These are phyloP conservation scores for Diprion similis DNA, from an alignment of 1,140 invertebrate genomes.

Conservation along the genomic window DNA sequence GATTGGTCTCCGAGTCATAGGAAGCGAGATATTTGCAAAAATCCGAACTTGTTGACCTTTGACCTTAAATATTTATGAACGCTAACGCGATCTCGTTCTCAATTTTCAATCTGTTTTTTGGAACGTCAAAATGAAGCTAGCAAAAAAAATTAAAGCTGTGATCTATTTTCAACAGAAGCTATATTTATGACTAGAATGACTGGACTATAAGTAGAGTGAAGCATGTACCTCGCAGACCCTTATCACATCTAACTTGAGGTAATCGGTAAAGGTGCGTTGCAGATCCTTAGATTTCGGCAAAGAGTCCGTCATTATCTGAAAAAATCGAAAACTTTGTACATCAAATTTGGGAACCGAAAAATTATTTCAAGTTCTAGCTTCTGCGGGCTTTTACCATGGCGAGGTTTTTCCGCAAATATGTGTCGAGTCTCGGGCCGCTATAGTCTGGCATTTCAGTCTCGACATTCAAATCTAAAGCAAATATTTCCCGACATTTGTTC, in stretches of 20 bases:
- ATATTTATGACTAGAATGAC: too few species aligned
- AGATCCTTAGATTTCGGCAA: not conserved
- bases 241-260: conserved; percentile 42
- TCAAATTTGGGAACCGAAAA: conserved; percentile 12
- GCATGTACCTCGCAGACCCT: not conserved
- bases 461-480: conserved; percentile 61
- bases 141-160: too few species aligned
- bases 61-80: too few species aligned
- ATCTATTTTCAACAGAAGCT: too few species aligned
- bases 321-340: conserved; percentile 35
- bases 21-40: too few species aligned
- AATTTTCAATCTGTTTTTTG: too few species aligned
- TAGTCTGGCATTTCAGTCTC: conserved; percentile 68
- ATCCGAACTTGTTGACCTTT: too few species aligned
- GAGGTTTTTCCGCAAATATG: conserved; percentile 47
- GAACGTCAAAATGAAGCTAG: too few species aligned
- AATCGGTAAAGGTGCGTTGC: conserved; percentile 52
- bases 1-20: too few species aligned
- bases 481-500: conserved; percentile 57
- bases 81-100: too few species aligned
- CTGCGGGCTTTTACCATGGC: conserved; percentile 50
- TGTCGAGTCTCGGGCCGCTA: conserved; percentile 58
- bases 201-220: too few species aligned
- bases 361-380: too few species aligned
- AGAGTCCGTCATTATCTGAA: not conserved